phyloP scores from a whole-genome alignment of 2,888 invertebrate genomes.

The Brachypalpus laphriformis region DNA sequence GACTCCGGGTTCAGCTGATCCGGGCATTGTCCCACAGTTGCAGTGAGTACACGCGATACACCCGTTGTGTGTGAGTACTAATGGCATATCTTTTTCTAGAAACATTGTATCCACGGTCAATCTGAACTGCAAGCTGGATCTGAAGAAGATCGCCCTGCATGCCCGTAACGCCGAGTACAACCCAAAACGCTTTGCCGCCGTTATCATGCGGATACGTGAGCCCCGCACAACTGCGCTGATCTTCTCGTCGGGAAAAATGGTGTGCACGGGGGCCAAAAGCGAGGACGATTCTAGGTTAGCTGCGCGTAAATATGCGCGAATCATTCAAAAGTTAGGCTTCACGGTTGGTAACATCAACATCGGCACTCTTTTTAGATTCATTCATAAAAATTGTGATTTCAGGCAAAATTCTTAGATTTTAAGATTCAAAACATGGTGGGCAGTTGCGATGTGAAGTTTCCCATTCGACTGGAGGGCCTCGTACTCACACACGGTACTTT shows the following conservation, averaged over 20 bases:
- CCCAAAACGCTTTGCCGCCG: conserved; percentile 99
- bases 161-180: conserved; percentile 99
- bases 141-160: conserved; percentile 98
- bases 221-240: conserved; percentile 92
- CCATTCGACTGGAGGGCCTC: conserved; percentile 89
- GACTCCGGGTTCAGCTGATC: conserved; percentile 96
- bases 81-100: no score
- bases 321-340: conserved; percentile 92
- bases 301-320: conserved; percentile 92
- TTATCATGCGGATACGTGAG: conserved; percentile 97
- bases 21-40: conserved; percentile 94
- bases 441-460: conserved; percentile 91
- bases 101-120: conserved; percentile 99
- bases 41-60: conserved; percentile 76
- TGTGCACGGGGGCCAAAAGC: conserved; percentile 92
- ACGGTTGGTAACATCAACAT: conserved; percentile 83
- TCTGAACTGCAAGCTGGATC: conserved; percentile 95
- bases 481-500: conserved; percentile 90
- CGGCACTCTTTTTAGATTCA: no score
- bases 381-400: conserved; percentile 77
- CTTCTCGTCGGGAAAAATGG: conserved; percentile 93
- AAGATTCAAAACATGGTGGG: conserved; percentile 93
- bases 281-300: conserved; percentile 91
- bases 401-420: conserved; percentile 92
- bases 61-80: no score